Percentiles rank a stretch among this genome's conserved stretches.
phyloP scores from a whole-genome alignment of 2,113 vertebrate genomes.

The Rafetus swinhoei region DNA sequence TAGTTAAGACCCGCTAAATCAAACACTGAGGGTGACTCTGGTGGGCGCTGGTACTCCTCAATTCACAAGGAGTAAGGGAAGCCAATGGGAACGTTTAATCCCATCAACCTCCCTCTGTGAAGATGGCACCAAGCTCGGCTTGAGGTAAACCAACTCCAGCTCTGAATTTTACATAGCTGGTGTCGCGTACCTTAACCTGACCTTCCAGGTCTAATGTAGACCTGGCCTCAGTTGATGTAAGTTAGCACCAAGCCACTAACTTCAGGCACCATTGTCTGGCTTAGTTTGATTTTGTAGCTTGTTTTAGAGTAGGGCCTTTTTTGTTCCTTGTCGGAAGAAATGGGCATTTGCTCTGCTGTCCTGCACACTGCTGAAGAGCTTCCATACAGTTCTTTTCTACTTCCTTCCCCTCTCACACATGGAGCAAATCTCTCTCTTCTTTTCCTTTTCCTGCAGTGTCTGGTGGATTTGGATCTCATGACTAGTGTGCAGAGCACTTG shows the following conservation, averaged over 20 bases:
- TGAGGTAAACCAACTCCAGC: too few relatives aligned
- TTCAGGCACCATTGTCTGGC: neutral
- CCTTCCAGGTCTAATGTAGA: too few relatives aligned
- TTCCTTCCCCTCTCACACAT: neutral
- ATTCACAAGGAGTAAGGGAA: too few relatives aligned
- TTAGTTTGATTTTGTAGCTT: neutral
- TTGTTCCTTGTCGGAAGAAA: neutral
- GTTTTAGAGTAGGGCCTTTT: too few relatives aligned
- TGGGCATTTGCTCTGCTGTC: neutral
- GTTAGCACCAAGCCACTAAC: neutral
- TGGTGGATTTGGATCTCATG: neutral
- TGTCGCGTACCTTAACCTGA: too few relatives aligned
- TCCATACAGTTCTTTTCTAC: neutral
- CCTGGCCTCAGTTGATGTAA: neutral
- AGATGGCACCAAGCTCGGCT: too few relatives aligned
- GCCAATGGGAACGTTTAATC: too few relatives aligned
- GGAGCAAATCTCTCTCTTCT: accelerated
- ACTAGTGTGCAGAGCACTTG: neutral
- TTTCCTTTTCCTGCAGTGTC: neutral
- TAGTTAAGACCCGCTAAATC: too few relatives aligned
- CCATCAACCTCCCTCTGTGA: too few relatives aligned
- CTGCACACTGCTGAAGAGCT: neutral
- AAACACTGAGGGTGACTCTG: too few relatives aligned
- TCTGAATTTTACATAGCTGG: too few relatives aligned
- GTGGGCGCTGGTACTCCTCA: too few relatives aligned